These are phyloP conservation scores for Chionomys nivalis DNA, from an alignment of 2,113 vertebrate genomes.

Conservation along the genomic window DNA sequence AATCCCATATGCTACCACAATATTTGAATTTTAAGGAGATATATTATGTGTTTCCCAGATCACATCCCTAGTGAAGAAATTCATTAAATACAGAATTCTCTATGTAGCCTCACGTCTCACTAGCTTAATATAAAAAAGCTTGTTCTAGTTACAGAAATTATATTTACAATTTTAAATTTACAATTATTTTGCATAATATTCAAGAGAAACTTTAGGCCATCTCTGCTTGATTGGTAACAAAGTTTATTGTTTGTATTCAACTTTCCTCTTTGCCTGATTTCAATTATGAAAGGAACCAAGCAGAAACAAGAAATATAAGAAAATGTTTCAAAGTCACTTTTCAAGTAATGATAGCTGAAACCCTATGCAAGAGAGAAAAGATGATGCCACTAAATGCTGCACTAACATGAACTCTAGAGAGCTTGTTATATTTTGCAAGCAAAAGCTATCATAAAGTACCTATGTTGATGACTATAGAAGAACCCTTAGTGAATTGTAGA, in stretches of 20 bases:
- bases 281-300: background rate
- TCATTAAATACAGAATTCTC: conserved; percentile 64
- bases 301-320: background rate
- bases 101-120: background rate
- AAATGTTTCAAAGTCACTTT: background rate
- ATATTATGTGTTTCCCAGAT: conserved; percentile 55
- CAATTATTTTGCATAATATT: background rate
- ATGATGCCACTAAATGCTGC: background rate
- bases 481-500: background rate
- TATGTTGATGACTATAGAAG: background rate
- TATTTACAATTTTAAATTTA: conserved; percentile 40
- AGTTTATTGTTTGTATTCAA: background rate
- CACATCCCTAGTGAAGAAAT: conserved; percentile 20
- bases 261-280: conserved; percentile 11
- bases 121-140: conserved; percentile 58
- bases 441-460: background rate
- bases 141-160: conserved; percentile 26
- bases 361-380: conserved; percentile 11
- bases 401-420: background rate
- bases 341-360: background rate
- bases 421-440: background rate
- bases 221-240: background rate
- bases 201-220: background rate
- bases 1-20: conserved; percentile 58
- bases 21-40: conserved; percentile 58